Evolutionary conservation across 2,797 vertebrate genomes (phyloP).

Genomic region (Chanos chanos): DNA sequence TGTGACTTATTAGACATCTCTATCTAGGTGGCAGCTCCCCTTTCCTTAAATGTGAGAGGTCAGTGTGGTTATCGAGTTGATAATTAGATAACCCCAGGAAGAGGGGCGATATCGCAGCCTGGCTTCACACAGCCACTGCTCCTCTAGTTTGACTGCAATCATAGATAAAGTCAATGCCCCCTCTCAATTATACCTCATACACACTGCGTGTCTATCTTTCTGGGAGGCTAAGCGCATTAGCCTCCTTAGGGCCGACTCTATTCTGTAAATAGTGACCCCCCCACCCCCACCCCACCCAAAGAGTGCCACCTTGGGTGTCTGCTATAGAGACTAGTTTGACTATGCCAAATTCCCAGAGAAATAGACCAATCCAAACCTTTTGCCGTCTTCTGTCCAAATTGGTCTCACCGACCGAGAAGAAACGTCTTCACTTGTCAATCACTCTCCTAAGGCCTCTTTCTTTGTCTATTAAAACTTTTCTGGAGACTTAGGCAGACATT

Average conservation of each 20-base stretch:
- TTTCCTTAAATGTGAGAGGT: constrained; percentile 74
- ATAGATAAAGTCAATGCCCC: constrained; percentile 55
- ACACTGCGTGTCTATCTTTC: constrained; percentile 8
- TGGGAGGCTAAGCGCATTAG: constrained; percentile 32
- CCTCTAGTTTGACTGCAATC: constrained; percentile 35
- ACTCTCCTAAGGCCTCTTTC: too few relatives aligned
- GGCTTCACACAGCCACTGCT: constrained; percentile 53
- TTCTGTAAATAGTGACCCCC: background rate
- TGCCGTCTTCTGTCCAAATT: too few relatives aligned
- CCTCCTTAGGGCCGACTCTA: constrained; percentile 28
- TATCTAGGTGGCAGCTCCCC: constrained; percentile 59
- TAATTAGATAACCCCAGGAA: constrained; percentile 74
- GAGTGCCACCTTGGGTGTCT: constrained; percentile 5
- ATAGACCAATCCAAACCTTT: too few relatives aligned
- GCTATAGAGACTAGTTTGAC: too few relatives aligned
- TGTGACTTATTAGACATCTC: constrained; percentile 66
- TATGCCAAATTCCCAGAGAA: too few relatives aligned
- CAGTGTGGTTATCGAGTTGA: constrained; percentile 66
- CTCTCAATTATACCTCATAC: constrained; percentile 54
- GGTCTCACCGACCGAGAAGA: too few relatives aligned
- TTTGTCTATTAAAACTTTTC: background rate
- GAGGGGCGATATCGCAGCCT: constrained; percentile 58
- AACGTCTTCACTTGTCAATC: too few relatives aligned
- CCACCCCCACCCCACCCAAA: too few relatives aligned
- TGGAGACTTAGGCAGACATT: too few relatives aligned